Conservation (phyloP, 92 coral and sea anemone genomes). For the Epizoanthus illoricatus region DNA sequence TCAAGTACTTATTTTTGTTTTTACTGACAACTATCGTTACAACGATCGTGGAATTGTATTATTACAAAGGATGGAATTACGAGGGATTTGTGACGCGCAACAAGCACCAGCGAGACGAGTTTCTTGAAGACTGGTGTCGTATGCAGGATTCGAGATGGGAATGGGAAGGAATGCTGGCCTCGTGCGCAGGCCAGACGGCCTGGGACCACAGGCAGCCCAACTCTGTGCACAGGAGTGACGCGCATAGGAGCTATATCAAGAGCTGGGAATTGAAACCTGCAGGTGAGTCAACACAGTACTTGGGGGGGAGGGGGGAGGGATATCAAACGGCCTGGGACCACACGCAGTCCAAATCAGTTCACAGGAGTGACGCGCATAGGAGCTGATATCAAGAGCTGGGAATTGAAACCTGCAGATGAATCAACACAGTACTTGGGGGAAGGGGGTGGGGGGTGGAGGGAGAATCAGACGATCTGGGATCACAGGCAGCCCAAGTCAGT, state of each 20-base stretch:
- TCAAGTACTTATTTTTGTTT: not conserved
- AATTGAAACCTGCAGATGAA: constrained; percentile 50
- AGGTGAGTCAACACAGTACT: constrained; percentile 28
- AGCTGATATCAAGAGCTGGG: constrained; percentile 49
- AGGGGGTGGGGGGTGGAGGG: too few relatives aligned
- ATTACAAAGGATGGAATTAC: not conserved
- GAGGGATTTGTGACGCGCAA: not conserved
- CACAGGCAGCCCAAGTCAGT: constrained; percentile 37
- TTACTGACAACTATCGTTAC: not conserved
- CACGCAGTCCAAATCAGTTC: constrained; percentile 30
- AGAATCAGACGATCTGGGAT: constrained; percentile 43
- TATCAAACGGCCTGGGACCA: constrained; percentile 47
- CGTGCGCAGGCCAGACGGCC: constrained; percentile 40
- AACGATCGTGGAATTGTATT: not conserved
- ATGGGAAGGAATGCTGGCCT: constrained; percentile 52
- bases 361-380: constrained; percentile 42
- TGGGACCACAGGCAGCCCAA: constrained; percentile 50
- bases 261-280: constrained; percentile 48
- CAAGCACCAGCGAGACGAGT: constrained; percentile 8
- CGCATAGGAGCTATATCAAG: constrained; percentile 40
- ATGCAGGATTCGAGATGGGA: constrained; percentile 55
- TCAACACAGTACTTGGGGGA: too few relatives aligned
- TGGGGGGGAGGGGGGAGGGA: too few relatives aligned
- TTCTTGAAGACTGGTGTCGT: constrained; percentile 55
- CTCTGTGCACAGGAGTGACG: constrained; percentile 44